phyloP scores from a whole-genome alignment of 2,113 vertebrate genomes.

The Lagenorhynchus albirostris region DNA sequence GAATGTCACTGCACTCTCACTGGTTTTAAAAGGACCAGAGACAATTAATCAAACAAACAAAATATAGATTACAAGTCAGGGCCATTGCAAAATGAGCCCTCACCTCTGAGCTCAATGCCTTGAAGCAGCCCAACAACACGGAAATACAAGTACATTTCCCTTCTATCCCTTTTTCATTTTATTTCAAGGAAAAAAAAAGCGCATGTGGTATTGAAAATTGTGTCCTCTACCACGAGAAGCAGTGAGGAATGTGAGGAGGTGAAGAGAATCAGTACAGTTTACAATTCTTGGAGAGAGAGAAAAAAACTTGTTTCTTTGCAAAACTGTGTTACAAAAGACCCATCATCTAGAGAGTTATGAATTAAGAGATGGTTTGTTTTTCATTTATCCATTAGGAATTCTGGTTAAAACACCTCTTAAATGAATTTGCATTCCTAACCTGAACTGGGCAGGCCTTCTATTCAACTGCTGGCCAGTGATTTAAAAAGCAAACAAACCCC shows the following conservation, averaged over 20 bases:
- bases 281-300: background rate
- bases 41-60: conserved; percentile 51
- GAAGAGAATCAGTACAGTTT: background rate
- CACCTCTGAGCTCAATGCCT: background rate
- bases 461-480: background rate
- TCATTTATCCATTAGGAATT: background rate
- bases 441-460: background rate
- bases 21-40: conserved; percentile 12
- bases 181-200: conserved; percentile 5
- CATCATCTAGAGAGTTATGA: background rate
- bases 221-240: background rate
- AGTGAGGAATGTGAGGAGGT: background rate
- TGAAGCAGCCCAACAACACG: background rate
- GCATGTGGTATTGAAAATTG: background rate
- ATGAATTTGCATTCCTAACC: background rate
- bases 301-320: background rate
- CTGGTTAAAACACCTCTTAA: background rate
- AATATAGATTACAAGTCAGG: conserved; percentile 30
- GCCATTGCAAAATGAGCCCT: background rate
- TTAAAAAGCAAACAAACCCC: background rate
- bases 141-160: background rate
- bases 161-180: background rate
- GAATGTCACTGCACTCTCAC: conserved; percentile 13
- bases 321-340: background rate
- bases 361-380: background rate